Conservation (phyloP, 2,888 invertebrate genomes). For the Scaptomyza caliginosa region DNA sequence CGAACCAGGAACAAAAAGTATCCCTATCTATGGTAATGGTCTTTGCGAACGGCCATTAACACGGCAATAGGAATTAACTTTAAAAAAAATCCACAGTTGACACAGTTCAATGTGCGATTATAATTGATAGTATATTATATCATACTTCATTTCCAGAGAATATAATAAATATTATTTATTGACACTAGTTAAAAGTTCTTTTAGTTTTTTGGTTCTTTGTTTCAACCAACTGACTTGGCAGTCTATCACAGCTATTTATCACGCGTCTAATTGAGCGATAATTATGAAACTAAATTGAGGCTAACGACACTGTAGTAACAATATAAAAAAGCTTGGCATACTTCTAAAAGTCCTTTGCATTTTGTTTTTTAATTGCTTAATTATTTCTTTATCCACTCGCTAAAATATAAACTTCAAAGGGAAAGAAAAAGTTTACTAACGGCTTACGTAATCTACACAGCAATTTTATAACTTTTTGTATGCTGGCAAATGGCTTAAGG, state of each 20-base stretch:
- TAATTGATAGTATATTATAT: slow-evolving; percentile 7
- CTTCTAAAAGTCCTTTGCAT: neutral
- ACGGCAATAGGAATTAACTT: neutral
- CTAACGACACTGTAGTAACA: neutral
- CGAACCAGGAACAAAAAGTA: neutral
- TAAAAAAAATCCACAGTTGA: neutral
- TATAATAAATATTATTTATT: neutral
- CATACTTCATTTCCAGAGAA: neutral
- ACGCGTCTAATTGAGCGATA: neutral
- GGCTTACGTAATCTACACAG: neutral
- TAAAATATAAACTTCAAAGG: neutral
- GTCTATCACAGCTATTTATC: neutral
- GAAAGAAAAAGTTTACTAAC: neutral
- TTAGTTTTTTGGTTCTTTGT: neutral
- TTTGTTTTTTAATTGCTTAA: neutral
- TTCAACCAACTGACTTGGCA: neutral
- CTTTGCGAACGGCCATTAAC: slow-evolving; percentile 22
- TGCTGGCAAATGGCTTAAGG: neutral
- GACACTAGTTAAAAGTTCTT: neutral
- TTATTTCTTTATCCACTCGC: neutral
- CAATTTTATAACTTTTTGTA: neutral
- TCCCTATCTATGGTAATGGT: slow-evolving; percentile 15
- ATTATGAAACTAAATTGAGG: neutral
- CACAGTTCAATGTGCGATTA: slow-evolving; percentile 19
- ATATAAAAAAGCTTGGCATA: neutral